Evolutionary conservation across 2,113 vertebrate species (phyloP).

Genomic region (Melanotaenia duboulayi): DNA sequence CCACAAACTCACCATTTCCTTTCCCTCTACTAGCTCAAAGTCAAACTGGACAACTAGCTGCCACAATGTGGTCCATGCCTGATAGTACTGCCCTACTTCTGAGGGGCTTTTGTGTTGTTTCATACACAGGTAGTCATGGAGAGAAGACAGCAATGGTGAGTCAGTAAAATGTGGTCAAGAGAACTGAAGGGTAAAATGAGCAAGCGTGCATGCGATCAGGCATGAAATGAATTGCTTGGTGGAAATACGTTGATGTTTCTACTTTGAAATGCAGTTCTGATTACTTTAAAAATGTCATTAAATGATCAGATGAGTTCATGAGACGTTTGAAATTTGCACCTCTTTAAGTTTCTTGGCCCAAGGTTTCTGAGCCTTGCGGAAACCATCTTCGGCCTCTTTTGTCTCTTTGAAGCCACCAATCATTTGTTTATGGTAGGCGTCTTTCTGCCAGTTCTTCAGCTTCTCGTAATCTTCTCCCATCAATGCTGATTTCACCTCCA

Average conservation of each 20-base stretch:
- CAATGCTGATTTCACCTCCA: conserved; percentile 91
- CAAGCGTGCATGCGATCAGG: conserved; percentile 2
- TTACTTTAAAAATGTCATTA: no score
- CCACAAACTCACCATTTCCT: conserved; percentile 31
- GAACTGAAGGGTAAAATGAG: conserved; percentile 48
- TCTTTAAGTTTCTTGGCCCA: conserved; percentile 99
- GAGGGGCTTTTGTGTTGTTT: conserved; percentile 12
- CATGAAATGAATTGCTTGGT: conserved; percentile 3
- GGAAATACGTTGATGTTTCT: no score
- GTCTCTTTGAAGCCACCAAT: conserved; percentile 98
- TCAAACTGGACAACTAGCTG: conserved; percentile 13
- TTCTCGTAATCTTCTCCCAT: conserved; percentile 99
- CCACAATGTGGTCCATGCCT: background rate
- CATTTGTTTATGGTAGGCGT: conserved; percentile 98
- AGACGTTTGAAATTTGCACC: conserved; percentile 74
- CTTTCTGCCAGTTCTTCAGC: conserved; percentile 98
- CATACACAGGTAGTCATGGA: conserved; percentile 35
- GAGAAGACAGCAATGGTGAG: conserved; percentile 29
- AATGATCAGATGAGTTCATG: background rate
- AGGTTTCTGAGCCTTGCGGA: conserved; percentile 98
- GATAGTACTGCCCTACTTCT: background rate
- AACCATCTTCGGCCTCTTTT: conserved; percentile 96
- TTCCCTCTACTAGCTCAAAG: conserved; percentile 33
- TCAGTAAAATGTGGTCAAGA: conserved; percentile 43
- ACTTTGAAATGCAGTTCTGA: no score